phyloP scores from a whole-genome alignment of 2,888 invertebrate species.

The Drosophila macrothrix region DNA sequence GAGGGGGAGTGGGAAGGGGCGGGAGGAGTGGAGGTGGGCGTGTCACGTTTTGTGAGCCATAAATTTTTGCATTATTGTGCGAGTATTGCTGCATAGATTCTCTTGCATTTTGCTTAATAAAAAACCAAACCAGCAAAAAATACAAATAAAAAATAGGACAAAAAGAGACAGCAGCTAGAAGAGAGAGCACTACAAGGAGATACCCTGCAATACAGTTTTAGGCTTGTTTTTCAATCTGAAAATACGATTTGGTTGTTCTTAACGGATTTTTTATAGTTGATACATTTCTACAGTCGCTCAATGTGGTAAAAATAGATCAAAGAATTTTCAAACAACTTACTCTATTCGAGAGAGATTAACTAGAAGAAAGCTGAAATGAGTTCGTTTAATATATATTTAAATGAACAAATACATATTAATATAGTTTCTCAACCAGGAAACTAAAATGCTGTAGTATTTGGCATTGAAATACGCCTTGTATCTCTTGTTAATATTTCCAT shows the following conservation, averaged over 20 bases:
- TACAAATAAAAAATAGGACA: conserved; percentile 21
- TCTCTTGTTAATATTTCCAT: no score
- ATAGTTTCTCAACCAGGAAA: no score
- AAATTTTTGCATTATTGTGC: conserved; percentile 72
- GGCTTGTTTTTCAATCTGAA: neutral
- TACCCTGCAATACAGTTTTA: neutral
- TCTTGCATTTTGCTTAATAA: conserved; percentile 75
- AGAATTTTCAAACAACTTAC: no score
- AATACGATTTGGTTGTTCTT: neutral
- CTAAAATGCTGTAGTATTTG: no score
- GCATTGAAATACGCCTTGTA: no score
- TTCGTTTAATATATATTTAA: no score
- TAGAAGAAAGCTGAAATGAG: no score
- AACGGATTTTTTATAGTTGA: neutral
- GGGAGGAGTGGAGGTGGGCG: conserved; percentile 9
- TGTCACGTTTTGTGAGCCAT: conserved; percentile 74
- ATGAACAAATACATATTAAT: neutral
- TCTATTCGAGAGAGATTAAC: no score
- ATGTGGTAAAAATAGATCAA: no score
- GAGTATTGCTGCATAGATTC: conserved; percentile 71
- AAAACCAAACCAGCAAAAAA: conserved; percentile 34
- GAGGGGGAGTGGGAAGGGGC: neutral
- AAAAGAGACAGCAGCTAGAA: conserved; percentile 15
- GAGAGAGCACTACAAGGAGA: neutral
- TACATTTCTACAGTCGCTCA: neutral